These are phyloP conservation scores for Gulo gulo DNA, from an alignment of 2,113 vertebrate species.

Conservation along the genomic window DNA sequence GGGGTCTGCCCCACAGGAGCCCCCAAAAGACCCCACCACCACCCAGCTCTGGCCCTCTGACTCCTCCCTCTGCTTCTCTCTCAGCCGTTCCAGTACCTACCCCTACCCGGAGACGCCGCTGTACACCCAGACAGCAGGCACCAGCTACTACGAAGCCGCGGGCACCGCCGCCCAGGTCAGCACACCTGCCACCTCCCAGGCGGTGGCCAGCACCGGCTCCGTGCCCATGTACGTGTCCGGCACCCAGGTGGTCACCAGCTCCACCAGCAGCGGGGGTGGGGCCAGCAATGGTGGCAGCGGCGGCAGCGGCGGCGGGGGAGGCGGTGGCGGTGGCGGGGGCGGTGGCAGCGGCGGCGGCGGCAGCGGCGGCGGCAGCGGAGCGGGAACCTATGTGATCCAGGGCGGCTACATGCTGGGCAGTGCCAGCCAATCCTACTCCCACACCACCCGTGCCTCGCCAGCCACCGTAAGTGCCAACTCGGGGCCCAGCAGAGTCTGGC, in stretches of 20 bases:
- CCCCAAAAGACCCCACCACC: background rate
- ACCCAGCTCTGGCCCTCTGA: background rate
- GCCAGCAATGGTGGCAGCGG: conserved; percentile 40
- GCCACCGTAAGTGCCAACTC: conserved; percentile 87
- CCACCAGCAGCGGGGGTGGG: conserved; percentile 71
- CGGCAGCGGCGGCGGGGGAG: conserved; percentile 57
- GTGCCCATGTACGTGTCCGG: conserved; percentile 91
- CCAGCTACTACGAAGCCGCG: conserved; percentile 88
- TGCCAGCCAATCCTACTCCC: conserved; percentile 90
- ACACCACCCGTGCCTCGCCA: conserved; percentile 92
- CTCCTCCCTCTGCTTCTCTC: background rate
- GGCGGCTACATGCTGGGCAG: conserved; percentile 89
- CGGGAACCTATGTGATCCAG: conserved; percentile 89
- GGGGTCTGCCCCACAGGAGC: too few species aligned
- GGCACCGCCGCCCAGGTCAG: conserved; percentile 87
- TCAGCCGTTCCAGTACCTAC: conserved; percentile 88
- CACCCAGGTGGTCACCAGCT: conserved; percentile 84
- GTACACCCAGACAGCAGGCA: conserved; percentile 86
- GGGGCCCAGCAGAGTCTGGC: too few species aligned
- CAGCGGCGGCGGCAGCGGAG: conserved; percentile 62
- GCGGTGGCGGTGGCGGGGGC: conserved; percentile 75
- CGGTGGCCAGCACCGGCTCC: conserved; percentile 85
- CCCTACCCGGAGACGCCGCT: conserved; percentile 89
- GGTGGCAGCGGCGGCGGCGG: conserved; percentile 44
- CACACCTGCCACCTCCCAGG: conserved; percentile 87